Base-by-base conservation (phyloP, 1,140 invertebrate genomes). In the Andricus grossulariae region DNA sequence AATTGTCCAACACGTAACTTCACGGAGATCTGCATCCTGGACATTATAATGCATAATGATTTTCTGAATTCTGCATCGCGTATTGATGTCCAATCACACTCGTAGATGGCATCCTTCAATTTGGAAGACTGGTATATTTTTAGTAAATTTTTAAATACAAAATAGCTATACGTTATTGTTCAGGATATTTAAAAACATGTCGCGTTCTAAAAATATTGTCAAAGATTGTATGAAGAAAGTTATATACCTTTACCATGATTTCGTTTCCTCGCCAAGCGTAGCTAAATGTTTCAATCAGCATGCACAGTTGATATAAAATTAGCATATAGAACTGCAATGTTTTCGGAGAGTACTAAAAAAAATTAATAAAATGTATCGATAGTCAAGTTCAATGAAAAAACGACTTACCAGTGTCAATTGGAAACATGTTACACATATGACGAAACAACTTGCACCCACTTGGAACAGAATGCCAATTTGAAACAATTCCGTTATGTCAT, bases 231-330 rank as follows among this genome's bases (percentile, higher is more conserved):
- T 12, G 11, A 60, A 32, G 10, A 16, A 19, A 55, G 16, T 6
- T 54, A 16, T 25, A 16, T 66, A 66, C 57, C 16, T 66, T 66
- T 16, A 66, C 57, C 5, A 39, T 66, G 15, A 66, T 66, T 16
- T 66, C 19, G 13, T 66, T 66, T 15, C 57, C 57, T 66, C 57
- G 8, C 57, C 57, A 66, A 15, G 57, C 32, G 19, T 66, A 66
- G 16, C 25, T 66, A 15, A 66, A 66, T 15, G 32, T 66, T 66
- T 66, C 21, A 3, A 32, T 4, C 21, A 66, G 39, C 57, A 66
- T 66, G 39, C 57, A 66, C 3, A 66, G 1, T 16, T 66, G 25
- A 13, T 66, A 66, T 66, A 32, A 21, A 5, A 66, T 32, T 16
- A 66, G 3, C 25, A 66, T 21, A 66, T 39, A 66, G 16, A 66